These are phyloP conservation scores for Speoplatyrhinus poulsoni DNA, from an alignment of 2,113 vertebrate species.

Conservation along the genomic window DNA sequence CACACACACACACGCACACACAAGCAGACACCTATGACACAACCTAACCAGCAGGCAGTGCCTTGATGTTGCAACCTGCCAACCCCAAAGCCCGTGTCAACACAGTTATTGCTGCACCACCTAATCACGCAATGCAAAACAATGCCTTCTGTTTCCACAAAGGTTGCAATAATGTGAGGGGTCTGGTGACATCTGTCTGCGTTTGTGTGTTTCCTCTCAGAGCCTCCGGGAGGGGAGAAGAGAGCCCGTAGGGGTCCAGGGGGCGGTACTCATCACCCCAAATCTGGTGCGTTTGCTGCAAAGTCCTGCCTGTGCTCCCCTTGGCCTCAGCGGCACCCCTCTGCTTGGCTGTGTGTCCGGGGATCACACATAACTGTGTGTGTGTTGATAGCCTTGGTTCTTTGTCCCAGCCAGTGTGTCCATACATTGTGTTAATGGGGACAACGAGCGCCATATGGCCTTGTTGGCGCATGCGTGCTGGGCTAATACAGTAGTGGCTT, in stretches of 20 bases:
- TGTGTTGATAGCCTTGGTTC: neutral
- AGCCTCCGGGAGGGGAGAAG: constrained; percentile 65
- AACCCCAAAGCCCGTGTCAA: too few species aligned
- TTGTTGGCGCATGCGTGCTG: neutral
- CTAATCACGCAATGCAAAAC: too few species aligned
- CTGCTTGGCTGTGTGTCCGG: neutral
- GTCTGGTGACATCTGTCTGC: neutral
- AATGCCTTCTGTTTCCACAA: too few species aligned
- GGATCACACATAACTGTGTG: neutral
- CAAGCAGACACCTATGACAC: neutral
- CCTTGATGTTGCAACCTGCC: too few species aligned
- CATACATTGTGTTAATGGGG: too few species aligned
- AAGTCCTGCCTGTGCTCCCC: constrained; percentile 11
- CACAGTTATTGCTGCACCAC: too few species aligned
- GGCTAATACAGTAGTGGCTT: neutral
- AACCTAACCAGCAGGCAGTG: neutral
- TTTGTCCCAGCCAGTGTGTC: too few species aligned
- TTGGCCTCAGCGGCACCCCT: neutral
- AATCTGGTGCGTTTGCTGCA: constrained; percentile 56
- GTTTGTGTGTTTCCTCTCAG: constrained; percentile 62
- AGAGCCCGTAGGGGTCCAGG: constrained; percentile 63
- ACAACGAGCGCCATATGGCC: too few species aligned
- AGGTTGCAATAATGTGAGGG: neutral
- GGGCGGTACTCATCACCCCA: constrained; percentile 58
- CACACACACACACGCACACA: neutral